Evolutionary conservation across 2,888 invertebrate genomes (phyloP), one percentile per base, ranked within the genome.

Genomic region (Phortica magna): DNA sequence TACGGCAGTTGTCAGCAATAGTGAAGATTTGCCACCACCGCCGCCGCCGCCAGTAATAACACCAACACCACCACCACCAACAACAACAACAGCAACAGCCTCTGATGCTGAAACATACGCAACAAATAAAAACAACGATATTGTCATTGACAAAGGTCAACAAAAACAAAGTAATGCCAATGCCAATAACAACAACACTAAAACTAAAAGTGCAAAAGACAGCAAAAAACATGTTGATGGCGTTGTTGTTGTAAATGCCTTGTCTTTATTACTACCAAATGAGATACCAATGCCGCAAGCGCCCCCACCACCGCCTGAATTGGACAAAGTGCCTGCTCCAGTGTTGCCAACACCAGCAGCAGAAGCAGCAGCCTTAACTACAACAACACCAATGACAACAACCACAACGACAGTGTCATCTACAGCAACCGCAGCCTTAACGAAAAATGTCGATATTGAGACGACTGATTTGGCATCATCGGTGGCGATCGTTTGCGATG

Each of bases 271-370:
- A 17, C 22, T 77, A 4, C 79, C 85, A 0, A 81, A 79, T 41
- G 82, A 88, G 57, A 89, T 88, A 80, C 89, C 89, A 9, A 87
- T 86, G 83, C 88, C 89, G 5, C 39, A 68, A 14, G 75, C 83
- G n/a, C 80, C 83, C 19, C 79, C 75, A 72, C 76, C 74, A 57
- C 31, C 9, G 31, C 6, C 7, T 19, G 48, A 48, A 12, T 48
- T 14, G 48, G 48, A 48, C 6, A 78, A 75, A 19, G 64, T 19
- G 19, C 12, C 73, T 0, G n/a, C 43, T 83, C 87, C 89, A 6
- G 19, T 65, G 17, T 76, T 83, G n/a, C 80, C 83, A 19, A 78
- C 75, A 72, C 76, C 74, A 64, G 17, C 9, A 31, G 2, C 7
- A 43, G 48, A 2, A 2, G 9, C 48, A 14, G 48, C 9, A 7